Evolutionary conservation across 2,113 vertebrate species (phyloP), one percentile per base, ranked within the genome.

Genomic region (Catharus fuscescens): DNA sequence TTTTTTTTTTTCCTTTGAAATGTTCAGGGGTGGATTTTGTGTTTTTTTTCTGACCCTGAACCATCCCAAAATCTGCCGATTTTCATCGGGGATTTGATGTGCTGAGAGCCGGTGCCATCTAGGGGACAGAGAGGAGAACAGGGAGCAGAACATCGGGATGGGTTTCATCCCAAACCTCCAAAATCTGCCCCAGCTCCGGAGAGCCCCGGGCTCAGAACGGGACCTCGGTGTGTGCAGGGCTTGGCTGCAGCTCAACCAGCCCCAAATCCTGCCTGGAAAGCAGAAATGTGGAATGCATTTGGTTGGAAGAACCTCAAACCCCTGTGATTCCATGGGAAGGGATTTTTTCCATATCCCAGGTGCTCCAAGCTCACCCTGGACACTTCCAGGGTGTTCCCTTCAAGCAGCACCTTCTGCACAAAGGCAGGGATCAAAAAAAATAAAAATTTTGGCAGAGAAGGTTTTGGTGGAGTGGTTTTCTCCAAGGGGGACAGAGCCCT

Each of bases 21-120:
- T 17, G 0, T 9, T 86, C 28, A 9, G 8, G 31, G 9, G 9
- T 24, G 57, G 20, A 7, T 9, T 28, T 17, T 8, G 9, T 14
- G 15, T 9, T 77, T 24, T 36, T 36, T 70, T 29, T 13, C 36
- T 57, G 28, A 25, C 59, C 48, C 64, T 6, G 54, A 48, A 32
- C 45, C 19, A 16, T 42, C 8, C 7, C 26, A 12, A 59, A 71
- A 5, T 6, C 14, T 2, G 45, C 34, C 24, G 40, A 0, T 29
- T 76, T 52, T 5, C 60, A 18, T 25, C 25, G 25, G 74, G 54
- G 47, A 28, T 72, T 69, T 29, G 31, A 92, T 97, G 83, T 62
- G 88, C 82, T 97, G 95, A 85, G 70, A 93, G 54, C 67, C 80
- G 90, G 8, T 95, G 96, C 96, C 96, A 97, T 80, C 97, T 97